A percentile compares a stretch with the other conserved stretches of the same genome.
These are phyloP conservation scores for Seriola aureovittata DNA, from an alignment of 2,113 vertebrate species.

Conservation along the genomic window DNA sequence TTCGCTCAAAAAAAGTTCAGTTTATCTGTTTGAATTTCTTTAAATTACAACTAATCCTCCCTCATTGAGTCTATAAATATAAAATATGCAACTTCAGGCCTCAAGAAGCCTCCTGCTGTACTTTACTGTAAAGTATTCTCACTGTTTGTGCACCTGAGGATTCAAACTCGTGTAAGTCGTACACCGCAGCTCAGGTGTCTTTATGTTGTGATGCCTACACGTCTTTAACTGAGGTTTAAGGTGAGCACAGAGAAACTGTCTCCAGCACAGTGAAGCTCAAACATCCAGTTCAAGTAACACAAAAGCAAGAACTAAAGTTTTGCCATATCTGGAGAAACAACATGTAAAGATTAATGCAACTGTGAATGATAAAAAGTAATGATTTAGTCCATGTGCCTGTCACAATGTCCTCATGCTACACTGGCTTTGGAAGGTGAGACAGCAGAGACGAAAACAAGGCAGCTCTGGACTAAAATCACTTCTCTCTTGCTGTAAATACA, in stretches of 20 bases:
- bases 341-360: not conserved
- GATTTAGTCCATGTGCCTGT: not conserved
- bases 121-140: not conserved
- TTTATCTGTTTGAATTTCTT: not conserved
- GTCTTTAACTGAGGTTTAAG: slow-evolving; percentile 22
- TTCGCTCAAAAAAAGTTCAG: not conserved
- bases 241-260: slow-evolving; percentile 21
- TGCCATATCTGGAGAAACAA: not conserved
- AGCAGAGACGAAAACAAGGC: slow-evolving; percentile 3
- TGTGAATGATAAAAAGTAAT: not conserved
- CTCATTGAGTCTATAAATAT: not conserved
- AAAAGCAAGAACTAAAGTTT: not conserved
- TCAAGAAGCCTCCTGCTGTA: no score
- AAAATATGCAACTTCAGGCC: no score
- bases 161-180: not conserved
- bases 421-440: not conserved
- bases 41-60: no score
- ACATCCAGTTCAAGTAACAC: not conserved
- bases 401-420: not conserved
- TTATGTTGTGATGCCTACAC: not conserved
- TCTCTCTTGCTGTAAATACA: not conserved
- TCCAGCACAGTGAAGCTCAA: not conserved
- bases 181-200: no score
- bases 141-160: not conserved
- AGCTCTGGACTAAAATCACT: not conserved